Evolutionary conservation across 1,140 invertebrate genomes (phyloP), one percentile per base, ranked within the genome.

Genomic region (Portunus trituberculatus): DNA sequence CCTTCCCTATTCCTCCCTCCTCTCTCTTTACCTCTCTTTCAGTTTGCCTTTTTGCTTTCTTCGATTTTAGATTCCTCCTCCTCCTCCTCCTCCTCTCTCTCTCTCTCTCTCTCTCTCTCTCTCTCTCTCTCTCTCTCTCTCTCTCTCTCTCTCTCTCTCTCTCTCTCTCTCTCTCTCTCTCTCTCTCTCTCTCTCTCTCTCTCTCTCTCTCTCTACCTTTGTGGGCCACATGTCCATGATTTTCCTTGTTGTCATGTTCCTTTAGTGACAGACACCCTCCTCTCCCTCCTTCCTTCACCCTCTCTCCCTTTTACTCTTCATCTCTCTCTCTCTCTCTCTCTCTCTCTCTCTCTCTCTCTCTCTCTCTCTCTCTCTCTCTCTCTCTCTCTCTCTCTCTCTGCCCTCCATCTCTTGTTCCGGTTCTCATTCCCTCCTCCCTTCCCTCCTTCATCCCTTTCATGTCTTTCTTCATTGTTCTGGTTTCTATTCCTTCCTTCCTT

Each of bases 351-450:
- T 12, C 28, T 86, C 28, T 7, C 83, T 31, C 31, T 32, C 83
- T 32, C n/a, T 32, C 83, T 32, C 31, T 84, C 83, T 84, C n/a
- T 84, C 83, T 84, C n/a, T 84, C 83, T 84, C n/a, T 84, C 83
- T 84, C n/a, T 84, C 83, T 84, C n/a, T 84, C 83, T 86, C 83
- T n/a, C 76, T 7, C 28, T 59, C 10, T 20, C 2, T 59, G 2
- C 16, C 52, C 52, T 59, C 16, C 16, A 4, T 10, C 52, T 10
- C 16, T 20, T 59, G 52, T 59, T 59, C 52, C 12, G 1, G 12
- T 20, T 59, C 16, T 10, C 16, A 14, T 59, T 59, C 52, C 16
- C 16, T 59, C 48, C 6, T 52, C 52, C 52, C 0, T 59, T 59
- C 8, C 3, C 12, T 59, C 52, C 16, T 59, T 14, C 52, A 0